Conservation (phyloP, 2,797 vertebrate species). For the Danio jaintianensis region DNA sequence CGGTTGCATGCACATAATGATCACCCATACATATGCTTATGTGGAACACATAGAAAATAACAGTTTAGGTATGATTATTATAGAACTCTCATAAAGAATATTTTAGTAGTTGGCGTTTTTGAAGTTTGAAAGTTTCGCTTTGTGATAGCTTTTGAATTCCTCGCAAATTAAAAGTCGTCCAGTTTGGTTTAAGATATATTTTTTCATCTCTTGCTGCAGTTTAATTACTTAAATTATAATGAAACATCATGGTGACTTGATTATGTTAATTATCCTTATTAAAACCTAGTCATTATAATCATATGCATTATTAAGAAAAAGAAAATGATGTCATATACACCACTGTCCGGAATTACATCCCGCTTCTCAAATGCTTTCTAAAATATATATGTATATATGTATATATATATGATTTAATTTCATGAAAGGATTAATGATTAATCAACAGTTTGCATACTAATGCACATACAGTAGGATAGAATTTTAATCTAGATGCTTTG, state of each 20-base stretch:
- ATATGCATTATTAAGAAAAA: constrained; percentile 66
- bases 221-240: constrained; percentile 58
- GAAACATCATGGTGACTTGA: constrained; percentile 65
- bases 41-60: neutral
- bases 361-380: constrained; percentile 28
- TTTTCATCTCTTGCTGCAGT: constrained; percentile 11
- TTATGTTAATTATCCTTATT: constrained; percentile 70
- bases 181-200: constrained; percentile 26
- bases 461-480: neutral
- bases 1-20: constrained; percentile 55
- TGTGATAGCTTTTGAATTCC: constrained; percentile 5
- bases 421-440: neutral
- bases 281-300: constrained; percentile 64
- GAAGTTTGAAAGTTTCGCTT: neutral
- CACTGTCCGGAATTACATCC: constrained; percentile 52
- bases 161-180: constrained; percentile 21
- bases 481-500: constrained; percentile 22
- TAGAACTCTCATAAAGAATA: neutral
- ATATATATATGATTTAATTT: neutral
- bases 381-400: neutral
- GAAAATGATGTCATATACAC: constrained; percentile 57
- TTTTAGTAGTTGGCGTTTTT: neutral
- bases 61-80: neutral
- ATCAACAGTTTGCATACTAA: constrained; percentile 18
- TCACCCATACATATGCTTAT: constrained; percentile 15